These are phyloP conservation scores for Trissonchulus sp. DNA, from an alignment of 2,888 invertebrate species.

Conservation along the genomic window DNA sequence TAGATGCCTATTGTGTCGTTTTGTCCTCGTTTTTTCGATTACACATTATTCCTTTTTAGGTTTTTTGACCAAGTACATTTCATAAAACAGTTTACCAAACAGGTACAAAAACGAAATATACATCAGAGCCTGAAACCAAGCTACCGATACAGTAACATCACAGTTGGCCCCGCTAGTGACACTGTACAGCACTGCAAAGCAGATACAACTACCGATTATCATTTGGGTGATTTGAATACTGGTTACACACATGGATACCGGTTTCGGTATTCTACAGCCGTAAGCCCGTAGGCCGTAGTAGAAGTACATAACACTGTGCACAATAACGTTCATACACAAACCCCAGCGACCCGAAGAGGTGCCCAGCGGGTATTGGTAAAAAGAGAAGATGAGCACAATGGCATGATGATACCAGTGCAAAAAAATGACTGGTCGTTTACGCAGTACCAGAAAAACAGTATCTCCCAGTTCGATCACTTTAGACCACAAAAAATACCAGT, in stretches of 20 bases:
- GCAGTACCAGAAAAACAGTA: slow-evolving; percentile 21
- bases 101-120: background rate
- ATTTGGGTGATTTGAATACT: slow-evolving; percentile 13
- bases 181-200: background rate
- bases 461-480: slow-evolving; percentile 21
- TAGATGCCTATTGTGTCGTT: too few relatives aligned
- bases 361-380: background rate
- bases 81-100: background rate
- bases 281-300: background rate
- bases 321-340: background rate
- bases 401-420: slow-evolving; percentile 27
- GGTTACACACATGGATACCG: slow-evolving; percentile 9
- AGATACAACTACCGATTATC: background rate
- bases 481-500: background rate
- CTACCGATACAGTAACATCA: background rate
- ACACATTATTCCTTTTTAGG: too few relatives aligned
- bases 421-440: slow-evolving; percentile 24
- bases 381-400: background rate
- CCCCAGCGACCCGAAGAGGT: slow-evolving; percentile 13
- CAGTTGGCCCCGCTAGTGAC: background rate
- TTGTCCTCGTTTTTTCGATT: too few relatives aligned
- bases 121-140: background rate
- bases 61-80: background rate
- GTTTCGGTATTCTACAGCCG: background rate
- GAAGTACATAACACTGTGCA: slow-evolving; percentile 20